Evolutionary conservation across 2,113 vertebrate genomes (phyloP).

Genomic region (Ceratotherium simum): DNA sequence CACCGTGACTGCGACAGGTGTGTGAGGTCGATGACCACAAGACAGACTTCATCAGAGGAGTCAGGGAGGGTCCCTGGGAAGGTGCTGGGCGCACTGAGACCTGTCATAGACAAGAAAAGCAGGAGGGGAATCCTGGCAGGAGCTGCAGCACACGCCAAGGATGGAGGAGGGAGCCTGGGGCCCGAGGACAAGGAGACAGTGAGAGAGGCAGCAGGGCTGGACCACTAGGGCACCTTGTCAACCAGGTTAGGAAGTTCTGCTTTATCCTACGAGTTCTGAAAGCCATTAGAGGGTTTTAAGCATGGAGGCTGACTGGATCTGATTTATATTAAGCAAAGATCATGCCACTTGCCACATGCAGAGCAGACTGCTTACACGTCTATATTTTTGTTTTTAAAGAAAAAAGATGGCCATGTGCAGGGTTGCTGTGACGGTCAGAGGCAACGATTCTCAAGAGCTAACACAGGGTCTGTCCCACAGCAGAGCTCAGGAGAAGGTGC

Average conservation of each 20-base stretch:
- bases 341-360: neutral
- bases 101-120: accelerated
- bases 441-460: neutral
- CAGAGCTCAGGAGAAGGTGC: too few relatives aligned
- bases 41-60: accelerated
- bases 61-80: neutral
- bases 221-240: accelerated
- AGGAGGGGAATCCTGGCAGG: neutral
- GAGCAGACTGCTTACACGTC: neutral
- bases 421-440: neutral
- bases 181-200: too few relatives aligned
- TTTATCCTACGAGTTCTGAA: neutral
- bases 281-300: neutral
- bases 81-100: accelerated
- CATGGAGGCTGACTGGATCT: neutral
- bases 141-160: neutral
- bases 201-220: neutral
- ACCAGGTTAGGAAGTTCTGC: neutral
- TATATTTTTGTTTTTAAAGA: neutral
- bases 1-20: accelerated
- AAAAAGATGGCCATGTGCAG: neutral
- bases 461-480: neutral
- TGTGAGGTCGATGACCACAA: accelerated
- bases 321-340: neutral
- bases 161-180: neutral